Evolutionary conservation across 1,140 invertebrate genomes (phyloP).

Genomic region (Pachyrhynchus sulphureomaculatus): DNA sequence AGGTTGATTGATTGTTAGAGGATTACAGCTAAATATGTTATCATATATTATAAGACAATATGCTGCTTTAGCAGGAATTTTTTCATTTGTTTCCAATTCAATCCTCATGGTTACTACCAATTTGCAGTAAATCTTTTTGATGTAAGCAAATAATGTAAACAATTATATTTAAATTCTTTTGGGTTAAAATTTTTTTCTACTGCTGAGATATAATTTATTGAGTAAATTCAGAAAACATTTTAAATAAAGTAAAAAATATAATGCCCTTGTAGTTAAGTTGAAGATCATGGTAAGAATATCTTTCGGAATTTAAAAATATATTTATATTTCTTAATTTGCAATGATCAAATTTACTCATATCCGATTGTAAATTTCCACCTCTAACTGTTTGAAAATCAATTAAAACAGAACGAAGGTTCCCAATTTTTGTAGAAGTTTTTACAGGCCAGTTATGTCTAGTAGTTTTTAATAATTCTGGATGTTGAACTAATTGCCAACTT

Average conservation of each 20-base stretch:
- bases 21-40: too few relatives aligned
- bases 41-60: too few relatives aligned
- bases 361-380: neutral
- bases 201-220: too few relatives aligned
- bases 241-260: constrained; percentile 37
- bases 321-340: constrained; percentile 13
- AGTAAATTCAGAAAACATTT: constrained; percentile 40
- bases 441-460: constrained; percentile 28
- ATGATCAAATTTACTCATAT: constrained; percentile 17
- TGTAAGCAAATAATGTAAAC: too few relatives aligned
- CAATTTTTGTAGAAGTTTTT: constrained; percentile 33
- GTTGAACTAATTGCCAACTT: constrained; percentile 27
- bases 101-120: too few relatives aligned
- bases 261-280: constrained; percentile 32
- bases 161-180: too few relatives aligned
- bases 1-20: too few relatives aligned
- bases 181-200: too few relatives aligned
- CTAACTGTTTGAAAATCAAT: constrained; percentile 19
- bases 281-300: constrained; percentile 44
- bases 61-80: too few relatives aligned
- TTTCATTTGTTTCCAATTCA: too few relatives aligned
- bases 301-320: constrained; percentile 27
- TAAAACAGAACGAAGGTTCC: constrained; percentile 12
- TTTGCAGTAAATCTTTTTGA: too few relatives aligned
- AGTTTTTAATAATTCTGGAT: constrained; percentile 7